Base-by-base conservation (phyloP, 2,797 vertebrate genomes). In the Hybognathus amarus region DNA sequence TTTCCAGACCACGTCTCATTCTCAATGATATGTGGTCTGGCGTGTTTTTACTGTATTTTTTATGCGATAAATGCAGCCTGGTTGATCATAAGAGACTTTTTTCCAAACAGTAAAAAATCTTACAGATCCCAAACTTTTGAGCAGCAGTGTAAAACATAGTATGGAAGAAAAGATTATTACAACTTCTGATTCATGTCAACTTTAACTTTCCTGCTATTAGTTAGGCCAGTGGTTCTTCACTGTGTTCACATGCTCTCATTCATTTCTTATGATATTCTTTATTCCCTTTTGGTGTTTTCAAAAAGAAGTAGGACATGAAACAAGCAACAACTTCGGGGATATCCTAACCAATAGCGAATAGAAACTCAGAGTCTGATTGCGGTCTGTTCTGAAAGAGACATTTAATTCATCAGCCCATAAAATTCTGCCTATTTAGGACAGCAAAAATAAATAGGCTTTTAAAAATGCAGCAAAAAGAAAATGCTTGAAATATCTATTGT, bases 291-390 rank as follows among this genome's bases (percentile, higher is more conserved):
- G 61, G 20, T 50, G 18, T 30, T 66, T 78, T 50, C 13, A 66
- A 50, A 66, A 63, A 77, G 76, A 77, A 78, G 18, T 78, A 66
- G 42, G 61, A 67, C 77, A 52, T 30, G 77, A 78, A 78, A 78
- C 61, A 66, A 66, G 61, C 77, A 78, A 50, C 18, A 36, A 47
- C 61, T 33, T 24, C 50, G 40, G 50, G 71, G 71, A 74, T 47
- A 50, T 78, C 18, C 42, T 64, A 50, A 66, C 42, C 42, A 78
- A 10, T 11, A 78, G 40, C 36, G 18, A 4, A 52, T 47, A 10
- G 42, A 78, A 20, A n/a, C 42, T 36, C 27, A n/a, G 2, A 64
- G 42, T 42, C 42, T 64, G 20, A 66, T 50, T 11, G 20, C 40
- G 27, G 20, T 78, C 61, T 56, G 11, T 36, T 50, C 42, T 50